phyloP scores from a whole-genome alignment of 2,113 vertebrate species.

The Chlamydotis undulata region DNA sequence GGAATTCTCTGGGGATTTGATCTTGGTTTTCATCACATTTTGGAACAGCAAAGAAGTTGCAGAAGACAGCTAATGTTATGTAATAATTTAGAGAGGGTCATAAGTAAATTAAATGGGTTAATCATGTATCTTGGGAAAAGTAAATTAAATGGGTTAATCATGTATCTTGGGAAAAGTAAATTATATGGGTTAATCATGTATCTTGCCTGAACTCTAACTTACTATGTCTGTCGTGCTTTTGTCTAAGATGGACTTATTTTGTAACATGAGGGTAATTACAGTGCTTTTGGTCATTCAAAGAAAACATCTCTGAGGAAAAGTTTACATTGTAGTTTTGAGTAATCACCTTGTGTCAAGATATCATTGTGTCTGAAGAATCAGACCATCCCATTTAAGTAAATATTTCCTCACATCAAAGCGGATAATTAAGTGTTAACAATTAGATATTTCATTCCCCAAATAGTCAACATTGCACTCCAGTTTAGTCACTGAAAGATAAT shows the following conservation, averaged over 20 bases:
- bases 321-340: background rate
- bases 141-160: no score
- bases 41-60: background rate
- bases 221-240: background rate
- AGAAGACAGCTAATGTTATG: background rate
- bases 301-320: background rate
- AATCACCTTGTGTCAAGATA: background rate
- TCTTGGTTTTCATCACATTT: background rate
- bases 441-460: background rate
- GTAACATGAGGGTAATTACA: background rate
- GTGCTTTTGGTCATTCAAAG: background rate
- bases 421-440: background rate
- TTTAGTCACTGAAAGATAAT: background rate
- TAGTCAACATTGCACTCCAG: background rate
- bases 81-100: background rate
- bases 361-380: background rate
- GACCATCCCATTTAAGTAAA: background rate
- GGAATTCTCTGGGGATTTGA: background rate
- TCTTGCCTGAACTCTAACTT: background rate
- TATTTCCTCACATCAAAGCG: background rate
- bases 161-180: background rate
- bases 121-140: no score
- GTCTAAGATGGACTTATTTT: background rate
- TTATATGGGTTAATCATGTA: background rate
- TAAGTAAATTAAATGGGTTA: background rate